Percentiles rank a stretch among this genome's conserved stretches.
phyloP scores from a whole-genome alignment of 2,797 vertebrate species.

The Ibycter americanus region DNA sequence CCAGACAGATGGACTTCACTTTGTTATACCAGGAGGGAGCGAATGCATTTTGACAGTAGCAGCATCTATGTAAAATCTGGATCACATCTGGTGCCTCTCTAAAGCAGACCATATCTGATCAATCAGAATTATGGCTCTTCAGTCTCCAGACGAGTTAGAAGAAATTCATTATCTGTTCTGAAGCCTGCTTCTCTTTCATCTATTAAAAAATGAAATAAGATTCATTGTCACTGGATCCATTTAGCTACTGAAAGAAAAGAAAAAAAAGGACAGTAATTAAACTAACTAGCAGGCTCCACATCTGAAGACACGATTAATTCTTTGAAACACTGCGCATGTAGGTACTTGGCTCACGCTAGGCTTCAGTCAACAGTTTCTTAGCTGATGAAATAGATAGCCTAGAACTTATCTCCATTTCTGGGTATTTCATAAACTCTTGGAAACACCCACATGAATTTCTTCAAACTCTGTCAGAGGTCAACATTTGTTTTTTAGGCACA shows the following conservation, averaged over 20 bases:
- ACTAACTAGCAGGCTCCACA: background rate
- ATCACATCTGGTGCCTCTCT: slow-evolving; percentile 64
- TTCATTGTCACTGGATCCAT: slow-evolving; percentile 17
- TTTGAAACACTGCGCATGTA: background rate
- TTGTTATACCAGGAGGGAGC: slow-evolving; percentile 49
- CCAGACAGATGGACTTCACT: slow-evolving; percentile 65
- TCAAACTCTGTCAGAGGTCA: background rate
- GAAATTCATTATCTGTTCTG: slow-evolving; percentile 61
- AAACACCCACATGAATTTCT: background rate
- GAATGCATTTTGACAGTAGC: slow-evolving; percentile 51
- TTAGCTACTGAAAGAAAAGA: background rate
- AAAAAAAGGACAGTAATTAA: background rate
- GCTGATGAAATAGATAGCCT: slow-evolving; percentile 3
- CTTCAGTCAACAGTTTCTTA: slow-evolving; percentile 40
- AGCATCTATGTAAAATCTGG: slow-evolving; percentile 63
- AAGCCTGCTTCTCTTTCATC: slow-evolving; percentile 53
- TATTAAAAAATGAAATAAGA: slow-evolving; percentile 28
- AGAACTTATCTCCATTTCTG: background rate
- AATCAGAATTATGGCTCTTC: slow-evolving; percentile 57
- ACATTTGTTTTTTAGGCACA: background rate
- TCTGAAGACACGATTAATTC: slow-evolving; percentile 39
- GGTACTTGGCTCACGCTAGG: background rate
- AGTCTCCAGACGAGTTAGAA: slow-evolving; percentile 33
- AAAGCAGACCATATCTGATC: slow-evolving; percentile 56
- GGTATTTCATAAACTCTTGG: slow-evolving; percentile 16